Evolutionary conservation across 2,113 vertebrate genomes (phyloP).

Genomic region (Accipiter cooperii): DNA sequence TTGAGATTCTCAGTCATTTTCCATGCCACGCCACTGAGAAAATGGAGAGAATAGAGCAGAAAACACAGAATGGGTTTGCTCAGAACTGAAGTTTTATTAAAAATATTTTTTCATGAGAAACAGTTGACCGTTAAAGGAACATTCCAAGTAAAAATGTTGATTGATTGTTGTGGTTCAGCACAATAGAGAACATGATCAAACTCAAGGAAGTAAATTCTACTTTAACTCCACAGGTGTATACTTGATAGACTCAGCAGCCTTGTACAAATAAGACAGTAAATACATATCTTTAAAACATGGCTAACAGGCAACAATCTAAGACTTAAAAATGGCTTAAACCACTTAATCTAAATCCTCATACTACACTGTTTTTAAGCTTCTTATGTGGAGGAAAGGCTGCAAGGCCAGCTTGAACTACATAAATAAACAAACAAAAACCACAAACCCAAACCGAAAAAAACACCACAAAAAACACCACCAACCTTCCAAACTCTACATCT

Average conservation of each 20-base stretch:
- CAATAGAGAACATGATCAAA: not conserved
- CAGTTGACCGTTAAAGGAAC: not conserved
- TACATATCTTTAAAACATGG: not conserved
- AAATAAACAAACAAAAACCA: not conserved
- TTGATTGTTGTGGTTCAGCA: rapidly evolving
- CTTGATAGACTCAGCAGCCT: not conserved
- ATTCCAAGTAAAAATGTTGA: not conserved
- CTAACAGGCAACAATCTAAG: not conserved
- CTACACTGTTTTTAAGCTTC: not conserved
- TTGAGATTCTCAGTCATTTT: not conserved
- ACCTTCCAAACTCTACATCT: not conserved
- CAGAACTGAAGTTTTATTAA: not conserved
- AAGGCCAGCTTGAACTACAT: not conserved
- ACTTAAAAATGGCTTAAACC: not conserved
- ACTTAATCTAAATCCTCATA: not conserved
- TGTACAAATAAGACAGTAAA: not conserved
- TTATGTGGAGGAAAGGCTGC: not conserved
- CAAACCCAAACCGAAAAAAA: not conserved
- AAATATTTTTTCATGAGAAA: not conserved
- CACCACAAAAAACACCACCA: not conserved
- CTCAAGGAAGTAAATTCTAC: not conserved
- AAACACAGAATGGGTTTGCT: not conserved
- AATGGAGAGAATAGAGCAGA: not conserved
- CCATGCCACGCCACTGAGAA: not conserved
- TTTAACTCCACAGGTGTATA: not conserved